Base-by-base conservation (phyloP, 1,140 invertebrate genomes). In the Grapholita molesta region DNA sequence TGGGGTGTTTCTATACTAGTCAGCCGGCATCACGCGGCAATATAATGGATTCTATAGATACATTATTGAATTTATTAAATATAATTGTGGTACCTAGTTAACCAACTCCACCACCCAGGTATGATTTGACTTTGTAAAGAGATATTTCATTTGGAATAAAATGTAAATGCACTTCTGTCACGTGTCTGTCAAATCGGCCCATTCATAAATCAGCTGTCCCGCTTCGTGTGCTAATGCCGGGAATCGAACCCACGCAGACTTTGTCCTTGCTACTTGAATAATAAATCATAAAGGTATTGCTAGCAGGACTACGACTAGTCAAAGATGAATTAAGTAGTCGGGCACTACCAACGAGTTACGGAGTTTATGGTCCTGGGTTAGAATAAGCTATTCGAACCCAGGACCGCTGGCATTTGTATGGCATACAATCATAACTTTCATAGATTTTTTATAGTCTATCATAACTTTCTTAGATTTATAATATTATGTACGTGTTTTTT, bases 171-270 rank as follows among this genome's bases (percentile, higher is more conserved):
- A 9, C 25, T 6, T 9, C 48, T 55, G 53, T 55, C 53, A 55
- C n/a, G 23, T 15, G 23, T 55, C 53, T 18, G 24, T 55, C 53
- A 55, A 55, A 28, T 55, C 23, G 12, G n/a, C 23, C 53, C 24
- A 28, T 28, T 25, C 53, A 55, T 55, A 55, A 55, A 55, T 55
- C 53, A 55, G 24, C 42, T 48, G 42, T 48, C 21, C 53, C 53
- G 53, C 53, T n/a, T 28, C 53, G 24, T 55, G 53, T 55, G 53
- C 53, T 55, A 55, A 55, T 55, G 53, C 53, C 53, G 53, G 53
- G 53, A 55, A 55, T 12, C 24, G 53, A 55, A 28, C 53, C 21
- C 53, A 24, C 53, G 24, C 53, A 55, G 24, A 7, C 42, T 48
- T 48, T 48, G 42, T 48, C 42, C 42, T 6, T 0, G 42, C 18